phyloP scores from a whole-genome alignment of 2,888 invertebrate genomes.

The Blastobasis lacticolella region DNA sequence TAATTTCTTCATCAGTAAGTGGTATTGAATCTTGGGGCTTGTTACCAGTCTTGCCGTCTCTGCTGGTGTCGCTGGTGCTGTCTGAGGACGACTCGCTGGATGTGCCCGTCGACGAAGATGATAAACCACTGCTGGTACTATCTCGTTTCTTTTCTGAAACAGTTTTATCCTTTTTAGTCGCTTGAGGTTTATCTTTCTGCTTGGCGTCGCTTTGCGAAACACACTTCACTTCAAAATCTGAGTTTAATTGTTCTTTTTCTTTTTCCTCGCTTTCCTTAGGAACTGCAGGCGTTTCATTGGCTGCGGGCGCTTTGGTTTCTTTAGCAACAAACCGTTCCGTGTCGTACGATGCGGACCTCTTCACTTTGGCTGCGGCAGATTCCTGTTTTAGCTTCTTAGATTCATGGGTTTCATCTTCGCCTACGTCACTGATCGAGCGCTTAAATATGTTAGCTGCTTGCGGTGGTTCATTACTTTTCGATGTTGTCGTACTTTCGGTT shows the following conservation, averaged over 20 bases:
- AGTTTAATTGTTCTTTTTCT: constrained; percentile 14
- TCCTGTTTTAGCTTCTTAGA: constrained; percentile 55
- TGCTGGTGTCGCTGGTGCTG: constrained; percentile 66
- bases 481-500: constrained; percentile 25
- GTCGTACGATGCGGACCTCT: constrained; percentile 62
- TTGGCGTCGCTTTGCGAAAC: not conserved
- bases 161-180: constrained; percentile 17
- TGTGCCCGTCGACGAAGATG: constrained; percentile 65
- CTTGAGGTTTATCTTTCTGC: not conserved
- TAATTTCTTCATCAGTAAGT: constrained; percentile 70
- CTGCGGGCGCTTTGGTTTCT: constrained; percentile 19
- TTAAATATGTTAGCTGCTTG: constrained; percentile 65
- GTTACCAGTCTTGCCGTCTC: constrained; percentile 68
- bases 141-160: constrained; percentile 46
- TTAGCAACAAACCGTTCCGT: constrained; percentile 44
- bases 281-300: constrained; percentile 13
- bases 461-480: constrained; percentile 38
- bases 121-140: constrained; percentile 52
- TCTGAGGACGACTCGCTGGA: constrained; percentile 72
- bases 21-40: constrained; percentile 47
- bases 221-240: not conserved
- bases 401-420: constrained; percentile 59
- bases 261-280: constrained; percentile 10
- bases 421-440: constrained; percentile 62
- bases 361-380: constrained; percentile 59